A percentile compares a stretch with the other conserved stretches of the same genome.
phyloP scores from a whole-genome alignment of 1,140 invertebrate genomes.

The Scaptomyza pallida region DNA sequence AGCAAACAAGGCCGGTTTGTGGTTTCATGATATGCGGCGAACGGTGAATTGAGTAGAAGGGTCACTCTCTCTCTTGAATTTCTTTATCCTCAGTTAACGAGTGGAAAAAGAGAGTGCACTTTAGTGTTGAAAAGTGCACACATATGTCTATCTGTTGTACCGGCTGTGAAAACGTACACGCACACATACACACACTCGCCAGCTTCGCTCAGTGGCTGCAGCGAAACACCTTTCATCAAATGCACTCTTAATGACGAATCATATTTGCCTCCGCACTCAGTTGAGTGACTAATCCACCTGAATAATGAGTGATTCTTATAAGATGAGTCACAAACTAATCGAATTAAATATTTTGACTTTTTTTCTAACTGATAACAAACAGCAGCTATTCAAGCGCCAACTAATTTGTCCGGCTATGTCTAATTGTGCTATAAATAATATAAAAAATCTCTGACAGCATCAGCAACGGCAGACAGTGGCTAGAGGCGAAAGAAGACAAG shows the following conservation, averaged over 20 bases:
- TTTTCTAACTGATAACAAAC: conserved; percentile 21
- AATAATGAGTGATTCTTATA: conserved; percentile 1
- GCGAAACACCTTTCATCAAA: conserved; percentile 43
- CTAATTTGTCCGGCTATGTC: conserved; percentile 47
- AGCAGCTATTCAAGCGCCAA: conserved; percentile 17
- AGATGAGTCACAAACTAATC: conserved; percentile 39
- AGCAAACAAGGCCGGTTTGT: conserved; percentile 53
- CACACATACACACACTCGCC: neutral
- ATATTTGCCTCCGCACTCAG: conserved; percentile 18
- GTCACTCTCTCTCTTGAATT: conserved; percentile 4
- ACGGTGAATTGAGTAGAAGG: conserved; percentile 2
- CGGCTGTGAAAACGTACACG: conserved; percentile 1
- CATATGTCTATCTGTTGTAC: conserved; percentile 15
- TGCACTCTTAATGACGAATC: conserved; percentile 50
- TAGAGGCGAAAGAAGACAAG: conserved; percentile 17
- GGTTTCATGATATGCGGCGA: conserved; percentile 3
- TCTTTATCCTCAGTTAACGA: conserved; percentile 10
- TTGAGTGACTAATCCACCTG: conserved; percentile 55
- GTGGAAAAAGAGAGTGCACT: conserved; percentile 9
- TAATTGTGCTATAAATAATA: conserved; percentile 55
- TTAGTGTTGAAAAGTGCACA: conserved; percentile 36
- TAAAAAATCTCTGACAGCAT: conserved; percentile 18
- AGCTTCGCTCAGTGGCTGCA: conserved; percentile 16
- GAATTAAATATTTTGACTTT: conserved; percentile 9
- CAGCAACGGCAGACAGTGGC: neutral